These are phyloP conservation scores for Ceraclea dissimilis DNA, from an alignment of 2,888 invertebrate genomes.

Conservation along the genomic window DNA sequence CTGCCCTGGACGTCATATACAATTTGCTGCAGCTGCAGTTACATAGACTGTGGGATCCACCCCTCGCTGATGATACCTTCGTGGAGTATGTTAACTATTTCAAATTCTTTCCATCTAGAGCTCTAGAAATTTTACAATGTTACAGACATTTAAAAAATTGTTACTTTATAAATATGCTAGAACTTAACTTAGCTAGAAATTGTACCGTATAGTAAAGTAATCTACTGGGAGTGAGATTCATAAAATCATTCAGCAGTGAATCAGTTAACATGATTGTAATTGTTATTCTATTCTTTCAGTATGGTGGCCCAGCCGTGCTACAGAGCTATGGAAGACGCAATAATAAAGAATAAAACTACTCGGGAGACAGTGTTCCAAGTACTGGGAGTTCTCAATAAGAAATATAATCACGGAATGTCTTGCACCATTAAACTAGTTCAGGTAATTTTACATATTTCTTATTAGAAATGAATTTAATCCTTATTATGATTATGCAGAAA, in stretches of 20 bases:
- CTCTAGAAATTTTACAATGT: neutral
- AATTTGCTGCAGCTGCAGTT: constrained; percentile 63
- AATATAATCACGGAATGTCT: constrained; percentile 74
- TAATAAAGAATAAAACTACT: constrained; percentile 54
- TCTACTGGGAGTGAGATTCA: no score
- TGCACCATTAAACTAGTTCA: constrained; percentile 66
- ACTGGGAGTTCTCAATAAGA: constrained; percentile 71
- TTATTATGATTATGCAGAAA: no score
- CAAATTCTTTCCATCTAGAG: no score
- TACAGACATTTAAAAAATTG: no score
- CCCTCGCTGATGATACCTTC: constrained; percentile 75
- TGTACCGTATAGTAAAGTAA: no score
- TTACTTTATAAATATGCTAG: no score
- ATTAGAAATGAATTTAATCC: no score
- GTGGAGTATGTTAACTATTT: constrained; percentile 54
- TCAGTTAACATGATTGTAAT: no score
- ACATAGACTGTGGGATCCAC: constrained; percentile 73
- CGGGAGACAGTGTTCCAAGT: constrained; percentile 70
- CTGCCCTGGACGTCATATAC: constrained; percentile 57
- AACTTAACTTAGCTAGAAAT: no score
- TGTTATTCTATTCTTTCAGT: no score
- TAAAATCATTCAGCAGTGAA: no score
- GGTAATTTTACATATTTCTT: constrained; percentile 33
- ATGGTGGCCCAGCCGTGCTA: constrained; percentile 69
- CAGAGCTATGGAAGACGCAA: constrained; percentile 57